Base-by-base conservation (phyloP, 1,140 invertebrate genomes). In the Tetranychus cinnabarinus region DNA sequence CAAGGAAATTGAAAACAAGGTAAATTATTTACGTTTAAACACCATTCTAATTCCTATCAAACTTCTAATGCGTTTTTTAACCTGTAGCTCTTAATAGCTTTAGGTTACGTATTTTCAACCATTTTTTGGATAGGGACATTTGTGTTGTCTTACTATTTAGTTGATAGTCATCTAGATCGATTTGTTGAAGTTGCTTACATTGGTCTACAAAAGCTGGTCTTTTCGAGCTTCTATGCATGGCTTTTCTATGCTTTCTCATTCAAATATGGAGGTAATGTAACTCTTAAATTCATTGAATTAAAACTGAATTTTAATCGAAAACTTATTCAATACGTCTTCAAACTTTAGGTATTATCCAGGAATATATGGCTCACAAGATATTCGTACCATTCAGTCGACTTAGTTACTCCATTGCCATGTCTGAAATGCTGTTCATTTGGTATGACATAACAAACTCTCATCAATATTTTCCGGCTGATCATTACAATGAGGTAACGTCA, bases 401-500 rank as follows among this genome's bases (percentile, higher is more conserved):
- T 8, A 58, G 56, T 2, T 62, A 59, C 45, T 37, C 34, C 13
- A 62, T 62, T 15, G 59, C 60, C 48, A 36, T 62, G 37, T 50
- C 58, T n/a, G 56, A 62, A 48, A 60, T 55, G 35, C 33, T 62
- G 12, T 58, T 62, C n/a, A 55, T 62, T 33, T 62, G 61, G 61
- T 62, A 62, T 55, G 37, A 58, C 54, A 15, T 37, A 7, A 60
- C 60, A 23, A 42, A 58, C 13, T 50, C 46, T 31, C 55, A 55
- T 33, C 39, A 50, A 23, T 46, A 60, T 33, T 54, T 60, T 55
- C 39, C 48, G 23, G 57, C 57, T 15, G 56, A 54, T 42, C 56
- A 58, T 39, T 62, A 62, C 35, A 62, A 62, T 62, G 33, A 42
- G 35, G 61, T 62, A 62, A 47, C 7, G 1, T 6, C 48, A 50